phyloP scores from a whole-genome alignment of 2,113 vertebrate species.

The Jacana jacana region DNA sequence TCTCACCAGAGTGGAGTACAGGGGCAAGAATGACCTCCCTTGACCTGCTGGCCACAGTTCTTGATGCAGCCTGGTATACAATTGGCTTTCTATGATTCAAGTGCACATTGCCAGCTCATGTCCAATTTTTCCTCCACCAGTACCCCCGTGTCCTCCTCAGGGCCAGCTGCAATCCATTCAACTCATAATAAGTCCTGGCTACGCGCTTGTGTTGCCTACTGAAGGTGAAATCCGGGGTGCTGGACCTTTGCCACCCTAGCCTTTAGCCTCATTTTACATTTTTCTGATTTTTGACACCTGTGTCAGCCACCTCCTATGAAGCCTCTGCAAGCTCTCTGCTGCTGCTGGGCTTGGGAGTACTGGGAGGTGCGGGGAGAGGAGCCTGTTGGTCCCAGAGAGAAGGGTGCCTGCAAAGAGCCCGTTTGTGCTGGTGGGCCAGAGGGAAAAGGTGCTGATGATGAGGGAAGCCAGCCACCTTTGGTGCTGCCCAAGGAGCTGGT shows the following conservation, averaged over 20 bases:
- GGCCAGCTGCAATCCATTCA: neutral
- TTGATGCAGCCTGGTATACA: neutral
- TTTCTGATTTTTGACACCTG: accelerated
- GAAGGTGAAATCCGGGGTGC: neutral
- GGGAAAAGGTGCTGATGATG: neutral
- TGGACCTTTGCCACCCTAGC: neutral
- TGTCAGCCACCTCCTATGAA: too few species aligned
- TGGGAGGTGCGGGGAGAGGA: accelerated
- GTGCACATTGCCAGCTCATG: neutral
- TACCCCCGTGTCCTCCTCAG: accelerated
- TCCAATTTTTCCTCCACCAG: neutral
- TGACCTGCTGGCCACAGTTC: accelerated
- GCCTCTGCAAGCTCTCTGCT: neutral
- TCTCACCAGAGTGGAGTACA: neutral
- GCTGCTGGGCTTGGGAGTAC: accelerated
- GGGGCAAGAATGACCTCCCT: neutral
- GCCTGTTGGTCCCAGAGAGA: accelerated
- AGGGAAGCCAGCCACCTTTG: too few species aligned
- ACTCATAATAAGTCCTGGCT: neutral
- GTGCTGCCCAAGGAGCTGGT: neutral
- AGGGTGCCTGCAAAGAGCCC: accelerated
- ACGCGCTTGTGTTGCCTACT: accelerated
- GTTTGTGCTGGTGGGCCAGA: too few species aligned
- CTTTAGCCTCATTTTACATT: neutral
- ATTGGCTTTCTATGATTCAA: neutral